Base-by-base conservation (phyloP, 2,888 invertebrate genomes). In the Anagyrus pseudococci region DNA sequence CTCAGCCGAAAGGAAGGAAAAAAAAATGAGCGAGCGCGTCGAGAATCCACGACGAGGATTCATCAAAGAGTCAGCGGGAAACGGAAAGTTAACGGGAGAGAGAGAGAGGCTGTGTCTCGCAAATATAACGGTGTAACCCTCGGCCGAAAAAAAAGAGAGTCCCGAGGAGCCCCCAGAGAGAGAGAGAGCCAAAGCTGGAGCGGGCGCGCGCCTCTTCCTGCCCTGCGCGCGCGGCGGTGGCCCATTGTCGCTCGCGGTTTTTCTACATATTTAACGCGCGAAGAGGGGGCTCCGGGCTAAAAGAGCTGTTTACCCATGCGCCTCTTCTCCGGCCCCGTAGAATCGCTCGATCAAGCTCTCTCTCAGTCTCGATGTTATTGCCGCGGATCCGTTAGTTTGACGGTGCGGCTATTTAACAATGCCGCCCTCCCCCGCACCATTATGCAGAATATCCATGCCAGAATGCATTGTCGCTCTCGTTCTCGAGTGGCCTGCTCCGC, bases 251-350 rank as follows among this genome's bases (percentile, higher is more conserved):
- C 40, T 13, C 8, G 71, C 29, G 10, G 29, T 29, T 29, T n/a
- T n/a, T n/a, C n/a, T 74, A 77, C 77, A 76, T 73, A 77, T 77
- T 74, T 69, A 72, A 75, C 33, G 33, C 7, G 33, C n/a, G n/a
- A n/a, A 29, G 6, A 69, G 58, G 70, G 60, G 67, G 49, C 61
- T 63, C 69, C 60, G 64, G 40, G 8, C n/a, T 17, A 48, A 26
- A 17, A 50, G 41, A 33, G 53, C 48, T 43, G 56, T 64, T 66
- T 67, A 67, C 72, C 68, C 72, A 71, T 71, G 72, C 73, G 71
- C 70, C 50, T 52, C 50, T 59, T 41, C n/a, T n/a, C n/a, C n/a
- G n/a, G n/a, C n/a, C n/a, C n/a, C n/a, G n/a, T n/a, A n/a, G n/a
- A 22, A 47, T 26, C 41, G 17, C 29, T 40, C 19, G 50, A n/a